phyloP scores from a whole-genome alignment of 1,140 invertebrate genomes.

The Drosophila sechellia region DNA sequence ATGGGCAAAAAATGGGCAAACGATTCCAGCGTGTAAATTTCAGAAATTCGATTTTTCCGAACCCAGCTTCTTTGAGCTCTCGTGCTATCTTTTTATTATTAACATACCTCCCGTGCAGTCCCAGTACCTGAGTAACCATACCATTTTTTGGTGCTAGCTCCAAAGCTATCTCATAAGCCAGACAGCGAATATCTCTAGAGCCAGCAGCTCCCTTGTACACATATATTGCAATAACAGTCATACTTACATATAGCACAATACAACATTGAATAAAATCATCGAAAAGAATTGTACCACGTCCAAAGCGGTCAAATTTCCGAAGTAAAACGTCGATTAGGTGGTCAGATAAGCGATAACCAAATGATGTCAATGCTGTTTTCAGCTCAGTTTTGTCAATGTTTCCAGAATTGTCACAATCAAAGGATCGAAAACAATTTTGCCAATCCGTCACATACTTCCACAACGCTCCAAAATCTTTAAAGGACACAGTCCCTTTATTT shows the following conservation, averaged over 20 bases:
- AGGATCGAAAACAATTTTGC: constrained; percentile 97
- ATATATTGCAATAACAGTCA: background rate
- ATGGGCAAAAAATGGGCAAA: too few relatives aligned
- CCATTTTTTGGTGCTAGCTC: too few relatives aligned
- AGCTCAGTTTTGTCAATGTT: constrained; percentile 97
- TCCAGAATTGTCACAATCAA: constrained; percentile 97
- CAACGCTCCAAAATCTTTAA: constrained; percentile 96
- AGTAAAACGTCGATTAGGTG: constrained; percentile 92
- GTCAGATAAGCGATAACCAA: constrained; percentile 97
- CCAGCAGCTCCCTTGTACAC: too few relatives aligned
- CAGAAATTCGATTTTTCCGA: too few relatives aligned
- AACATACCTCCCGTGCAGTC: too few relatives aligned
- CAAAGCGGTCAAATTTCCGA: constrained; percentile 96
- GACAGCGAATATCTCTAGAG: too few relatives aligned
- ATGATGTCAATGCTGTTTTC: constrained; percentile 94
- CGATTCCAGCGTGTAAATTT: too few relatives aligned
- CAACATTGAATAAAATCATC: constrained; percentile 99
- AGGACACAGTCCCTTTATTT: constrained; percentile 94
- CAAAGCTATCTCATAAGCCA: too few relatives aligned
- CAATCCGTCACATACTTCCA: constrained; percentile 99
- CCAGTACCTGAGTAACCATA: too few relatives aligned
- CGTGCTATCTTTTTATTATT: too few relatives aligned
- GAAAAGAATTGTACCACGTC: constrained; percentile 96
- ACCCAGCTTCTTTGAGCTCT: too few relatives aligned
- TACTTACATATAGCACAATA: constrained; percentile 95